Conservation (phyloP, 2,113 vertebrate species). For the Neotoma lepida region DNA sequence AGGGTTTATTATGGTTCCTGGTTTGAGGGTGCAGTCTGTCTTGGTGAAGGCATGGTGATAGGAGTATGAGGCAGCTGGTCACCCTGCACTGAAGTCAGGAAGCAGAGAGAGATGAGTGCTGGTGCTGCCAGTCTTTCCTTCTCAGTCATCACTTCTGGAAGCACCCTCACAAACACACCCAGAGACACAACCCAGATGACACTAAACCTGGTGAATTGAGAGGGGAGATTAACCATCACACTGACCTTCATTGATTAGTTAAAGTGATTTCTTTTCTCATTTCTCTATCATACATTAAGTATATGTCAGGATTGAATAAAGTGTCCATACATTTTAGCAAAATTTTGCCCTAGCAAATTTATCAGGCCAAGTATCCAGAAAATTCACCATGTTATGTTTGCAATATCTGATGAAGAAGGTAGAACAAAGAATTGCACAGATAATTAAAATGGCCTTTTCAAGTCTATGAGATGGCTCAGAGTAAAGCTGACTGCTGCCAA, state of each 20-base stretch:
- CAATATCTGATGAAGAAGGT: background rate
- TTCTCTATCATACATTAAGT: background rate
- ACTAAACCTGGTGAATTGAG: no score
- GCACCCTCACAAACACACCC: background rate
- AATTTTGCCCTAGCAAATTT: background rate
- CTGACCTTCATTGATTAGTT: background rate
- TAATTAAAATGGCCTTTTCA: background rate
- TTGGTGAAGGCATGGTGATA: background rate
- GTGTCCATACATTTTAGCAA: background rate
- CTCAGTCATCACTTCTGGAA: no score
- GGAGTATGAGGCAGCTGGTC: background rate
- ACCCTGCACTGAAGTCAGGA: no score
- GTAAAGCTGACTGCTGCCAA: background rate
- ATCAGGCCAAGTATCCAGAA: background rate
- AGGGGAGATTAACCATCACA: background rate
- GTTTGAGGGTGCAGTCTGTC: background rate
- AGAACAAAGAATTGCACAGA: background rate
- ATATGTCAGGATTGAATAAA: background rate
- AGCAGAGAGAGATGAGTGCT: background rate
- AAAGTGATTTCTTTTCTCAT: background rate
- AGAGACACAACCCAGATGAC: background rate
- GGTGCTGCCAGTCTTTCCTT: background rate
- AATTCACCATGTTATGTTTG: background rate
- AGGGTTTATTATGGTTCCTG: background rate
- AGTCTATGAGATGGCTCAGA: background rate